Base-by-base conservation (phyloP, 2,888 invertebrate genomes). In the Camptogramma bilineatum region DNA sequence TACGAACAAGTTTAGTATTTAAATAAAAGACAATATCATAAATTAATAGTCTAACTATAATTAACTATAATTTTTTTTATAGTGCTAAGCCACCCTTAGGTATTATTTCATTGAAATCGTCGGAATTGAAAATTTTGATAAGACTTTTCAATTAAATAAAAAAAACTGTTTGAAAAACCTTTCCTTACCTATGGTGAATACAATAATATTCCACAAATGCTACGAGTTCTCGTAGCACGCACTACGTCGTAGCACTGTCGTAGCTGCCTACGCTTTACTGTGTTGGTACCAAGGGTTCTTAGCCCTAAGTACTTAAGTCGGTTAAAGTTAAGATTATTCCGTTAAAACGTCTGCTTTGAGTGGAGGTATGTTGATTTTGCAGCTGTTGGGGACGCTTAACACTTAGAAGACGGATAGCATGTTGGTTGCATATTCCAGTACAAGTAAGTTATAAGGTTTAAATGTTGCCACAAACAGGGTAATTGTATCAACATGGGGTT, bases 301-400 rank as follows among this genome's bases (percentile, higher is more conserved):
- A 64, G 61, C 64, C 64, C 61, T 67, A 70, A 72, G 70, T 65
- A 73, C 69, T 71, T 73, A 73, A 73, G 71, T 73, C 73, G 60
- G 73, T 71, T 73, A 69, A 71, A 73, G 73, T 73, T 71, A 73
- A 73, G 73, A 68, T 73, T 73, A 73, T 73, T 68, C 69, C 66
- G 72, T 58, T 69, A 69, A 70, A 69, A 71, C 69, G 69, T 66
- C 69, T 69, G 71, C 61, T 55, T 61, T 66, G 63, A 68, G 63
- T 64, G 65, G 64, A 68, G 59, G 64, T 56, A 58, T 65, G 59
- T 65, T 65, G 63, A 58, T 67, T 66, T 62, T 47, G 59, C 66
- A 57, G 53, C 59, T 63, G 60, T 60, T 50, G 34, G 56, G 60
- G 55, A 60, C 52, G 17, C 34, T 52, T 34, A 56, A 24, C 58